Conservation (phyloP, 2,113 vertebrate genomes). For the Onychostoma macrolepis region DNA sequence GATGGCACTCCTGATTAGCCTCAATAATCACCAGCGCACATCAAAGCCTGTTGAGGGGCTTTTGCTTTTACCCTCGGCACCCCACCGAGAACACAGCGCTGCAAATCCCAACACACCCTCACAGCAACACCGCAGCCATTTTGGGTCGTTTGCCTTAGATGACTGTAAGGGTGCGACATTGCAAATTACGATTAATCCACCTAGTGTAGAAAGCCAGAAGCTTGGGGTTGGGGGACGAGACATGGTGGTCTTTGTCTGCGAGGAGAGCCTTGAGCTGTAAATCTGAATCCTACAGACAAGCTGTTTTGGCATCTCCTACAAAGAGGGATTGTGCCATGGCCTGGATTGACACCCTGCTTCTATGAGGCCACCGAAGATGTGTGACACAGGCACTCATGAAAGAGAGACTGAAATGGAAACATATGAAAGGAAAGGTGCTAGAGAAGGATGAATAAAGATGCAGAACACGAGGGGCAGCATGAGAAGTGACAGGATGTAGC, state of each 20-base stretch:
- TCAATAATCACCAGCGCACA: slow-evolving; percentile 17
- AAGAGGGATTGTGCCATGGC: slow-evolving; percentile 19
- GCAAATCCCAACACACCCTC: not conserved
- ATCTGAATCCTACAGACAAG: not conserved
- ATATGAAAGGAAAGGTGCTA: slow-evolving; percentile 13
- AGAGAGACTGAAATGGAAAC: slow-evolving; percentile 5
- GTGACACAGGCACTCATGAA: not conserved
- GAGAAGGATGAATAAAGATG: slow-evolving; percentile 10
- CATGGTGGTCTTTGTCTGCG: not conserved
- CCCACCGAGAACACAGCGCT: not conserved
- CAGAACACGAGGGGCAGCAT: not conserved
- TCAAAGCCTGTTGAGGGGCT: slow-evolving; percentile 8
- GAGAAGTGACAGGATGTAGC: not conserved
- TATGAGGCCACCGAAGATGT: slow-evolving; percentile 7
- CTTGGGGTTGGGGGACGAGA: not conserved
- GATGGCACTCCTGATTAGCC: slow-evolving; percentile 37
- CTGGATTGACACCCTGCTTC: slow-evolving; percentile 11
- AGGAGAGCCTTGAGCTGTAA: slow-evolving; percentile 21
- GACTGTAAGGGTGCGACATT: slow-evolving; percentile 14
- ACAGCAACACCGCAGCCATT: not conserved
- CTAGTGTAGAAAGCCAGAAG: not conserved
- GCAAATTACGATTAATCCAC: slow-evolving; percentile 18
- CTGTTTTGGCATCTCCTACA: slow-evolving; percentile 25
- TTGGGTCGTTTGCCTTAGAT: slow-evolving; percentile 7
- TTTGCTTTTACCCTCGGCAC: not conserved